A percentile compares a stretch with the other conserved stretches of the same genome.
Conservation (phyloP, 2,113 vertebrate genomes). For the Myrmecobius fasciatus region DNA sequence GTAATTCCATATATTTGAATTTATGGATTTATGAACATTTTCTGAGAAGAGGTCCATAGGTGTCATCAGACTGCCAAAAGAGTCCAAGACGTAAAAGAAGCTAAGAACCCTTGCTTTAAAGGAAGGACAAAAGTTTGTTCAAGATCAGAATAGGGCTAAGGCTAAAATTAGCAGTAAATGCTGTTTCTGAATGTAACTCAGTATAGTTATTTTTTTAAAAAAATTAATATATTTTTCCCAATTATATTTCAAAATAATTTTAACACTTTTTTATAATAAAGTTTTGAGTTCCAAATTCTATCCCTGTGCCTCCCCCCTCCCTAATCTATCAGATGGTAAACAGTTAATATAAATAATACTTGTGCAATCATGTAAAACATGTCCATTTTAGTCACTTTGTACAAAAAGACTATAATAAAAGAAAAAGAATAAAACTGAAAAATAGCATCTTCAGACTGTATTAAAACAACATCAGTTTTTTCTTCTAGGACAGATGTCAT, state of each 20-base stretch:
- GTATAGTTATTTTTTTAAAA: neutral
- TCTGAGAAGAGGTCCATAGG: neutral
- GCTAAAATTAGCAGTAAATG: slow-evolving; percentile 55
- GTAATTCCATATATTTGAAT: neutral
- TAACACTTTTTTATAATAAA: neutral
- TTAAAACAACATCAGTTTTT: neutral
- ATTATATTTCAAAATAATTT: neutral
- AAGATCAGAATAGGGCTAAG: neutral
- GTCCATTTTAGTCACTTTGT: neutral
- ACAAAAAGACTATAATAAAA: neutral
- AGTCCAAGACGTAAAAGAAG: neutral
- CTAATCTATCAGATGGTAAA: neutral
- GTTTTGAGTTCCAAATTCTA: neutral
- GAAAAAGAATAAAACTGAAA: neutral
- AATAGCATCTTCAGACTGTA: neutral
- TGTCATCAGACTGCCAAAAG: neutral
- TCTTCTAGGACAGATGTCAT: neutral
- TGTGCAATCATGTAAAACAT: neutral
- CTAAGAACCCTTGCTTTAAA: neutral
- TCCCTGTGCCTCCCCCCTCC: neutral
- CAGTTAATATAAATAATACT: neutral
- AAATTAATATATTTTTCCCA: neutral
- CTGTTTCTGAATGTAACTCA: slow-evolving; percentile 20
- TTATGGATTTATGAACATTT: neutral
- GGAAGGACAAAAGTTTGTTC: neutral